phyloP scores from a whole-genome alignment of 2,113 vertebrate genomes.

The Pollachius pollachius region DNA sequence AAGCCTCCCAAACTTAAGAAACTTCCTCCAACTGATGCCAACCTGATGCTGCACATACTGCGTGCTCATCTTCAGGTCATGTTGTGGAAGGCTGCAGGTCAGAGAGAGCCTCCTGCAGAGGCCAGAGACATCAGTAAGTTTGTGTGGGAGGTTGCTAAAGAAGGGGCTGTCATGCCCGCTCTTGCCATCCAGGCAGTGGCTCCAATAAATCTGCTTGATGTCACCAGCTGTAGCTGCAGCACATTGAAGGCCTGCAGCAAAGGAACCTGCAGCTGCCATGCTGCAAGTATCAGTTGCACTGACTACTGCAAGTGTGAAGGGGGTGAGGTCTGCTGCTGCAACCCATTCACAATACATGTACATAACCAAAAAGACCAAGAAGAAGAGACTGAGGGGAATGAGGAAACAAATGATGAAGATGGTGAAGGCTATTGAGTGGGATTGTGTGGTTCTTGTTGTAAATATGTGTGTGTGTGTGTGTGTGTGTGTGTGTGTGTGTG shows the following conservation, averaged over 20 bases:
- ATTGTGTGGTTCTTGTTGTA: neutral
- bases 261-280: neutral
- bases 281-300: too few relatives aligned
- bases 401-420: conserved; percentile 1
- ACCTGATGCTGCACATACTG: too few relatives aligned
- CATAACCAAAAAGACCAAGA: conserved; percentile 8
- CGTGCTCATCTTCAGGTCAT: neutral
- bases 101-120: neutral
- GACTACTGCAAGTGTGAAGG: too few relatives aligned
- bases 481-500: too few relatives aligned
- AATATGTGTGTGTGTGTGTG: too few relatives aligned
- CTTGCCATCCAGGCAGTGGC: conserved; percentile 10
- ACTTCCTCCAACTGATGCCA: neutral
- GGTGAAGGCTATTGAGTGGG: neutral
- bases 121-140: neutral
- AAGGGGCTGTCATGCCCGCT: too few relatives aligned
- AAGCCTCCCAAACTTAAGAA: neutral
- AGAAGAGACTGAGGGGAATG: conserved; percentile 5
- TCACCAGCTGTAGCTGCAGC: conserved; percentile 10
- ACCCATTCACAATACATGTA: too few relatives aligned
- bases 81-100: conserved; percentile 9
- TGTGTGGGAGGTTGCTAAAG: neutral
- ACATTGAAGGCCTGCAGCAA: conserved; percentile 7
- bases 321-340: too few relatives aligned
- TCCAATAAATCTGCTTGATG: conserved; percentile 8